Percentiles rank a stretch among this genome's conserved stretches.
Evolutionary conservation across 2,113 vertebrate genomes (phyloP).

Genomic region (Taurulus bubalis): DNA sequence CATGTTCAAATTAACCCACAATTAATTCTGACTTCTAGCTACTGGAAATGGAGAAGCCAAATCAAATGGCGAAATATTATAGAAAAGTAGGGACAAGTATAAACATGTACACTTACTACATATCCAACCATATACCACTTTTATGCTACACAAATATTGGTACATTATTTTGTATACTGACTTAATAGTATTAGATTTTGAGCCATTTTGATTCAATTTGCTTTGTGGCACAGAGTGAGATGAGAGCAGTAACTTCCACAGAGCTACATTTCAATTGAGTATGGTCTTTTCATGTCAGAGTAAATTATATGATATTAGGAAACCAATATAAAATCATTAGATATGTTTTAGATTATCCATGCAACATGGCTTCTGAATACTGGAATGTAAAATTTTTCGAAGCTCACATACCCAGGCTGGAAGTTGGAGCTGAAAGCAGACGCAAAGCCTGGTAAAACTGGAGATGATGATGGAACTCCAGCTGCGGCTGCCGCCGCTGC

Average conservation of each 20-base stretch:
- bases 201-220: no score
- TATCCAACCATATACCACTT: no score
- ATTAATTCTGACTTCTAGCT: neutral
- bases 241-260: neutral
- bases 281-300: neutral
- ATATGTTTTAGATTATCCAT: neutral
- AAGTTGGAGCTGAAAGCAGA: slow-evolving; percentile 98
- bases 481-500: slow-evolving; percentile 82
- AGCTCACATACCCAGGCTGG: slow-evolving; percentile 87
- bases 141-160: no score
- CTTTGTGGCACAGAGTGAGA: neutral
- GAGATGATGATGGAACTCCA: slow-evolving; percentile 86
- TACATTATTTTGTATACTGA: no score
- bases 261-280: neutral
- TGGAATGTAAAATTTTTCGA: neutral
- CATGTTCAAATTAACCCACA: neutral
- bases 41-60: neutral
- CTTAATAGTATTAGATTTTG: no score
- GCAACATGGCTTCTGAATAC: neutral
- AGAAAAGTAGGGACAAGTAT: no score
- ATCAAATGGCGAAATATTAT: neutral
- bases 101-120: neutral
- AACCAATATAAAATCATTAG: neutral
- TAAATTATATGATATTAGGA: neutral
- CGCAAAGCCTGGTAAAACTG: slow-evolving; percentile 94